These are phyloP conservation scores for Hypomecis atomaria DNA, from an alignment of 2,888 invertebrate genomes.

Conservation along the genomic window DNA sequence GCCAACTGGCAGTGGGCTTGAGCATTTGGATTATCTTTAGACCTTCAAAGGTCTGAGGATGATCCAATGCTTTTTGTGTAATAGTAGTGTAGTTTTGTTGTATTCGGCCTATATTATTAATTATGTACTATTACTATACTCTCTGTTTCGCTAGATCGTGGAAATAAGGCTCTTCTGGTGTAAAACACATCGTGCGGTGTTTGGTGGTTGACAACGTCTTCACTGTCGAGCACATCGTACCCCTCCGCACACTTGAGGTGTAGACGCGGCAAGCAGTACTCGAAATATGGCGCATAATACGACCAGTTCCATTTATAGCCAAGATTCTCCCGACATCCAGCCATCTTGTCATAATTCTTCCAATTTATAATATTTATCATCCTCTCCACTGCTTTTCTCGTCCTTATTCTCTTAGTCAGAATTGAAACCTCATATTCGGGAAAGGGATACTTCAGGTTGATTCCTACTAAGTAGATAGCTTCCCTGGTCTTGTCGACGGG, in stretches of 20 bases:
- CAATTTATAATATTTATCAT: not conserved
- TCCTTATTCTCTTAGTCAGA: not conserved
- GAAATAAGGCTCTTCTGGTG: not conserved
- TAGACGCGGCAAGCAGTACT: not conserved
- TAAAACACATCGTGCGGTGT: not conserved
- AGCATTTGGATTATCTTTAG: too few species aligned
- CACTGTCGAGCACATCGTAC: not conserved
- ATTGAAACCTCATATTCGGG: not conserved
- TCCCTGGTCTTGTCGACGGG: not conserved
- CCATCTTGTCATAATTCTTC: not conserved
- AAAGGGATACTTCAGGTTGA: not conserved
- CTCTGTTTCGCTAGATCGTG: not conserved
- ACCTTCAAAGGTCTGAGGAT: too few species aligned
- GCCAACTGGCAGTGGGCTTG: too few species aligned
- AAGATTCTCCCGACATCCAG: not conserved
- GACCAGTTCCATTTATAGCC: too few species aligned
- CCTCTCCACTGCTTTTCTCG: not conserved
- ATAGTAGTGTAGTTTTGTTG: too few species aligned
- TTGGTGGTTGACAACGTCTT: not conserved
- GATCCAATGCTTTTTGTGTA: too few species aligned
- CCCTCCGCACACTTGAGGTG: not conserved
- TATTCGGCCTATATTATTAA: not conserved
- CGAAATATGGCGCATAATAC: not conserved
- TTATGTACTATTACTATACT: not conserved
- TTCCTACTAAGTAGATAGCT: not conserved